These are phyloP conservation scores for Dynastes maya DNA, from an alignment of 2,888 invertebrate species.

Conservation along the genomic window DNA sequence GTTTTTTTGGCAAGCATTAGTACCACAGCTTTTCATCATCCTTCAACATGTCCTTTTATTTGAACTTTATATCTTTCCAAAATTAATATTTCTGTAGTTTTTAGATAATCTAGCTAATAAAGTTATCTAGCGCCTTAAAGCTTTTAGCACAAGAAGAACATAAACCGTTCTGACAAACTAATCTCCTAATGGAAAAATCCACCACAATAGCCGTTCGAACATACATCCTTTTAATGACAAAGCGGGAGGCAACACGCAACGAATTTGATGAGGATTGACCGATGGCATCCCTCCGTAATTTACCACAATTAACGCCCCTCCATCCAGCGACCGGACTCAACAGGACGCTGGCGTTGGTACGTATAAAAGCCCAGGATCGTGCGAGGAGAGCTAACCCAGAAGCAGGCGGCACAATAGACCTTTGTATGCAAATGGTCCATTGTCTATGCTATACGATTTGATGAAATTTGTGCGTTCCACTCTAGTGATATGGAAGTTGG, in stretches of 20 bases:
- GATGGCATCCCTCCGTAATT: conserved; percentile 31
- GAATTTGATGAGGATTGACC: conserved; percentile 35
- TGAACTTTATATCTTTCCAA: too few species aligned
- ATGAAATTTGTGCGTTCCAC: conserved; percentile 62
- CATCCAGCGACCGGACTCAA: conserved; percentile 57
- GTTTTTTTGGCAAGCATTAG: too few species aligned
- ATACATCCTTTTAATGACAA: background rate
- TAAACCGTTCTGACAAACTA: background rate
- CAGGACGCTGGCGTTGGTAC: conserved; percentile 51
- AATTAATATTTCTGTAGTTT: too few species aligned
- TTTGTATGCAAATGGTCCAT: conserved; percentile 63
- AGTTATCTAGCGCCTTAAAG: too few species aligned
- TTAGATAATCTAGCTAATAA: too few species aligned
- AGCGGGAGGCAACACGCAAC: conserved; percentile 4
- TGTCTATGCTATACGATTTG: conserved; percentile 62
- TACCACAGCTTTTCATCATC: too few species aligned
- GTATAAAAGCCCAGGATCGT: conserved; percentile 54
- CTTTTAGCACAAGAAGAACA: too few species aligned
- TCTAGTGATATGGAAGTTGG: conserved; percentile 55
- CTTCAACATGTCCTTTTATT: too few species aligned
- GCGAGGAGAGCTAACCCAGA: conserved; percentile 51
- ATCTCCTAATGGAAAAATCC: conserved; percentile 2
- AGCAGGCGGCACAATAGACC: conserved; percentile 62
- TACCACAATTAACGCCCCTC: conserved; percentile 56
- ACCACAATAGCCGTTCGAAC: background rate